Conservation (phyloP, 2,797 vertebrate genomes). For the Rhabdophis nuchalis region DNA sequence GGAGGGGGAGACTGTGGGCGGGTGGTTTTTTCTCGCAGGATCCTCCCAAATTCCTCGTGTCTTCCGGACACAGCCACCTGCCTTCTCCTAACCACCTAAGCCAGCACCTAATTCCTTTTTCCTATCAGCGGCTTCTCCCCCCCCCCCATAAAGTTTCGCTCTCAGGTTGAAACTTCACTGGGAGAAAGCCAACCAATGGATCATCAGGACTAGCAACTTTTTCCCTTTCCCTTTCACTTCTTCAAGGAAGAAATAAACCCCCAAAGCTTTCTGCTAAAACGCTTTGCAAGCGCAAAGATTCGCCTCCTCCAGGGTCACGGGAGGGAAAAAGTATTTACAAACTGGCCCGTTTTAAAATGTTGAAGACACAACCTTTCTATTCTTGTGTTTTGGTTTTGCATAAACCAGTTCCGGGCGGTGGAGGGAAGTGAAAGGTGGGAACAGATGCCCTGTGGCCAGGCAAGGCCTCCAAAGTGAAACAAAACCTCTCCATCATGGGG, state of each 20-base stretch:
- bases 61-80: background rate
- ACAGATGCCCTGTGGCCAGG: background rate
- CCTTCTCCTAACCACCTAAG: background rate
- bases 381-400: background rate
- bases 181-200: background rate
- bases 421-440: background rate
- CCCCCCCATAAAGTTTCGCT: background rate
- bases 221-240: background rate
- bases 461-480: background rate
- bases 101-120: background rate
- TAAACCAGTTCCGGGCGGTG: no score
- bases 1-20: no score
- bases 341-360: no score
- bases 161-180: background rate
- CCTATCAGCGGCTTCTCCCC: background rate
- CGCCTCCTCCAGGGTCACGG: background rate
- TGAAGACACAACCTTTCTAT: fast-evolving
- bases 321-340: no score
- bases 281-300: background rate
- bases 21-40: no score
- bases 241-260: background rate
- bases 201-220: background rate
- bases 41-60: background rate
- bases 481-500: background rate
- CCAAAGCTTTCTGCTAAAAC: no score